Evolutionary conservation across 2,888 invertebrate genomes (phyloP), one percentile per base, ranked within the genome.

Genomic region (Tetranychus piercei): DNA sequence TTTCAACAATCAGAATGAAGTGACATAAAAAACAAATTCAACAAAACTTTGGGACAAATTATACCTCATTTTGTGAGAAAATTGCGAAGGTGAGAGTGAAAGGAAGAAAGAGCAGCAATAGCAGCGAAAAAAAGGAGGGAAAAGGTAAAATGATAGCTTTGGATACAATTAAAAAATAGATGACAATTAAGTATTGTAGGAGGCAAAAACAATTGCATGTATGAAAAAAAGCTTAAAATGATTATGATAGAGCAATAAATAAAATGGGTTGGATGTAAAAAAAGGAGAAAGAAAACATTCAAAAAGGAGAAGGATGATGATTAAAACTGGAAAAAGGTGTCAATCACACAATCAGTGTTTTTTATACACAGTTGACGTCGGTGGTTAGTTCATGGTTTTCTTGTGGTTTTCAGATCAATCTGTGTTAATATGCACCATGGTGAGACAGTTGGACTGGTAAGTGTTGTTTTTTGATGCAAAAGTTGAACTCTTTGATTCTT

Each of bases 351-450:
- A 55, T 55, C 55, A 55, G 55, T 55, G 55, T 55, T 55, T 55
- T 55, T 55, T 55, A 15, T 55, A 55, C 55, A 55, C 55, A 55
- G 55, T 55, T 55, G 55, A 55, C 55, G 55, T 55, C 55, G 55
- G 55, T 55, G 55, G 55, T 55, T 55, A 55, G 7, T 55, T 34
- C 34, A 34, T 55, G 55, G 55, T 55, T 55, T 55, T 55, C 34
- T 34, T 34, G 55, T 15, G 9, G 11, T 55, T 55, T 55, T 9
- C 55, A 15, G 15, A 55, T 55, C 55, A 55, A 55, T 55, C 55
- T 55, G 55, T 55, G 55, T 55, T 55, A 55, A 55, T 55, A 55
- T 55, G 55, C 55, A 55, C 55, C 55, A 55, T 55, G 55, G 55
- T 55, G 55, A 55, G 55, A 55, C 15, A 15, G 55, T 55, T 55